Evolutionary conservation across 2,113 vertebrate species (phyloP).

Genomic region (Okapia johnstoni): DNA sequence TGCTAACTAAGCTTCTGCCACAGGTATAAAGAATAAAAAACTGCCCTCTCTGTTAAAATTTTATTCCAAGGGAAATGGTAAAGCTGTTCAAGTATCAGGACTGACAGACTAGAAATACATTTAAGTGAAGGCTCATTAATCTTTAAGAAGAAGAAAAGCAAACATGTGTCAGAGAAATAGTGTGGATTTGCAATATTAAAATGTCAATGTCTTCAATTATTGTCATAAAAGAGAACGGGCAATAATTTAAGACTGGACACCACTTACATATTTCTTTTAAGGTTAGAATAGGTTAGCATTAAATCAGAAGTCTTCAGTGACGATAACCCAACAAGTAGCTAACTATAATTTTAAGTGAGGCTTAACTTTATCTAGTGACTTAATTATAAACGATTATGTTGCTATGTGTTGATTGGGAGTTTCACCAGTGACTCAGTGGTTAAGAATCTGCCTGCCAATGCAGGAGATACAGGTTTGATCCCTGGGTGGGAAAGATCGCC

Average conservation of each 20-base stretch:
- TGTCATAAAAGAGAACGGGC: constrained; percentile 31
- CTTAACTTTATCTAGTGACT: background rate
- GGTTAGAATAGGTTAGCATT: constrained; percentile 4
- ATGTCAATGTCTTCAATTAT: background rate
- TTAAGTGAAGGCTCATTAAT: constrained; percentile 72
- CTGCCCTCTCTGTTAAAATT: constrained; percentile 53
- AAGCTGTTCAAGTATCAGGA: constrained; percentile 57
- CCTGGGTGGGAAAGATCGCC: background rate
- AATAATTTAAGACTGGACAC: constrained; percentile 34
- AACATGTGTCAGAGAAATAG: constrained; percentile 32
- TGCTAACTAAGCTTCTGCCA: background rate
- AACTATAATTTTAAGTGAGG: constrained; percentile 28
- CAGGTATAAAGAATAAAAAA: constrained; percentile 28
- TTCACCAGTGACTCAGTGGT: background rate
- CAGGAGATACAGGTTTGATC: background rate
- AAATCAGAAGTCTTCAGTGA: constrained; percentile 9
- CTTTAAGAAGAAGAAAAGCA: constrained; percentile 73
- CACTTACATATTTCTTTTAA: background rate
- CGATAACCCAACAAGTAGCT: background rate
- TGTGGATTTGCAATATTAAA: constrained; percentile 43
- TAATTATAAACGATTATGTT: background rate
- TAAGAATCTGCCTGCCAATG: background rate
- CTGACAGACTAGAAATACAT: constrained; percentile 60
- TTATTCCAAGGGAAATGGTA: constrained; percentile 52
- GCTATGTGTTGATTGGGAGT: background rate